A percentile compares a stretch with the other conserved stretches of the same genome.
phyloP scores from a whole-genome alignment of 2,888 invertebrate genomes.

The Helobdella robusta region DNA sequence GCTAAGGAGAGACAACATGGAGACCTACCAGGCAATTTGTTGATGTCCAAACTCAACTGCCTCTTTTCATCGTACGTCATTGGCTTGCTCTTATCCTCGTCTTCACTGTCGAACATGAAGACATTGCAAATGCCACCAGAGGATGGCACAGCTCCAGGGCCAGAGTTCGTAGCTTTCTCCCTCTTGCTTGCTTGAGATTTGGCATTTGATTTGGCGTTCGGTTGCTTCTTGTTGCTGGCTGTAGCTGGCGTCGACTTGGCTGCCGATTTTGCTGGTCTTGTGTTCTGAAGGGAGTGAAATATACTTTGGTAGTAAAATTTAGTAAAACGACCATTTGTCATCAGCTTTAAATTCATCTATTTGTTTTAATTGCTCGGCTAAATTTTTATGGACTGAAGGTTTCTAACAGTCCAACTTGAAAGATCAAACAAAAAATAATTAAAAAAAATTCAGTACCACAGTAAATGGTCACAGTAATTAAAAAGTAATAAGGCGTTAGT shows the following conservation, averaged over 20 bases:
- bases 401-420: too few species aligned
- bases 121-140: neutral
- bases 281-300: neutral
- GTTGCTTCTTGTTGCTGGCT: neutral
- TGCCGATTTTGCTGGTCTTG: neutral
- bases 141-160: neutral
- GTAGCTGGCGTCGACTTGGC: neutral
- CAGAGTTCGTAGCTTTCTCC: neutral
- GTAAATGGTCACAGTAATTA: too few species aligned
- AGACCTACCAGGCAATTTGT: conserved; percentile 82
- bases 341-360: too few species aligned
- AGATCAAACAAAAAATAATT: too few species aligned
- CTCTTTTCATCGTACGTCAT: conserved; percentile 99
- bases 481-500: too few species aligned
- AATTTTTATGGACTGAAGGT: too few species aligned
- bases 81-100: conserved; percentile 93
- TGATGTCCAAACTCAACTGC: conserved; percentile 94
- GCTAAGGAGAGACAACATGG: neutral
- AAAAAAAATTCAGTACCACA: too few species aligned
- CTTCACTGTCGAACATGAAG: conserved; percentile 68
- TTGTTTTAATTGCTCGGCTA: too few species aligned
- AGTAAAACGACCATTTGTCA: too few species aligned
- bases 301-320: neutral
- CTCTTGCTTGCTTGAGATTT: neutral
- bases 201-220: neutral